phyloP scores from a whole-genome alignment of 2,113 vertebrate species.

The Hippocampus abdominalis region DNA sequence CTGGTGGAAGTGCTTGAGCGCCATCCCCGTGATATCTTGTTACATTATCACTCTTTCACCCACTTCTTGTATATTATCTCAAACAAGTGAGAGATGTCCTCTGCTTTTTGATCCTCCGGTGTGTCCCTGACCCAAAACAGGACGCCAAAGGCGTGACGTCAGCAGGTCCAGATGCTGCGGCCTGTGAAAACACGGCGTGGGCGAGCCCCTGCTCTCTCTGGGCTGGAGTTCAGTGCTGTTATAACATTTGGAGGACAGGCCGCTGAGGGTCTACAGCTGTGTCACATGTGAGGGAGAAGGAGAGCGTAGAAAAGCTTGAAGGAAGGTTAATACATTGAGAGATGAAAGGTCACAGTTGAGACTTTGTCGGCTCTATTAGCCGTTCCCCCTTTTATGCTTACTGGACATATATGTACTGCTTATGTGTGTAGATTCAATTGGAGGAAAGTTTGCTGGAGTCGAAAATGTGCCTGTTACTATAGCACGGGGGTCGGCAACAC shows the following conservation, averaged over 20 bases:
- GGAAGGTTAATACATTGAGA: slow-evolving; percentile 1
- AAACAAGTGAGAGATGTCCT: slow-evolving; percentile 46
- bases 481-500: no score
- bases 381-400: background rate
- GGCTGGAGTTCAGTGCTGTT: slow-evolving; percentile 62
- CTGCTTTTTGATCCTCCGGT: slow-evolving; percentile 44
- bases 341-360: slow-evolving; percentile 4
- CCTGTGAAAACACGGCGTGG: slow-evolving; percentile 62
- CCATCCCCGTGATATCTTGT: background rate
- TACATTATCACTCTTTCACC: slow-evolving; percentile 19
- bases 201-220: slow-evolving; percentile 46
- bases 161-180: slow-evolving; percentile 53
- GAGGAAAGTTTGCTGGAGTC: slow-evolving; percentile 1
- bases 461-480: slow-evolving; percentile 37
- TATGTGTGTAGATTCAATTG: background rate
- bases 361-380: background rate
- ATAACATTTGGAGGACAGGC: slow-evolving; percentile 61
- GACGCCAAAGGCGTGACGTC: slow-evolving; percentile 46
- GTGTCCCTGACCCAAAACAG: slow-evolving; percentile 59
- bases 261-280: slow-evolving; percentile 58
- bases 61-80: slow-evolving; percentile 39
- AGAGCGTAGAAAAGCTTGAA: slow-evolving; percentile 10
- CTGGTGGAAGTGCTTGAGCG: background rate
- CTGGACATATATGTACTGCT: background rate
- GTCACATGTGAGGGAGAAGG: slow-evolving; percentile 7